Percentiles rank a stretch among this genome's conserved stretches.
Evolutionary conservation across 2,888 invertebrate genomes (phyloP).

Genomic region (Scaptomyza reducta): DNA sequence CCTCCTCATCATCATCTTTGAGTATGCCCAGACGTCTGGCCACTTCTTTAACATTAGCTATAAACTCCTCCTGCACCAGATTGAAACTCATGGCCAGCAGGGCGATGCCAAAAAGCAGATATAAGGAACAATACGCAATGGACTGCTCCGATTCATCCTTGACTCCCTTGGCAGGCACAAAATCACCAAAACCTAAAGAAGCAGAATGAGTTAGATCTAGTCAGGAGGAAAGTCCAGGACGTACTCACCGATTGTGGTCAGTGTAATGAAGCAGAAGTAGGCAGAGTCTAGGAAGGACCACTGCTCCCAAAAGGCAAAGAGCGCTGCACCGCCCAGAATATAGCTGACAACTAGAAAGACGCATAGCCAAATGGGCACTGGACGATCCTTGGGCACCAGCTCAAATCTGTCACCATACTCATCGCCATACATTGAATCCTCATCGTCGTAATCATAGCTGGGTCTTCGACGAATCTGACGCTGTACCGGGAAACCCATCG

Average conservation of each 20-base stretch:
- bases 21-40: slow-evolving; percentile 95
- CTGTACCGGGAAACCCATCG: slow-evolving; percentile 88
- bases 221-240: no score
- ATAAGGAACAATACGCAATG: slow-evolving; percentile 95
- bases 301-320: slow-evolving; percentile 93
- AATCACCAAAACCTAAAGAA: slow-evolving; percentile 90
- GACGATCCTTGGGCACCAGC: slow-evolving; percentile 85
- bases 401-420: slow-evolving; percentile 84
- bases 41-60: slow-evolving; percentile 93
- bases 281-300: slow-evolving; percentile 95
- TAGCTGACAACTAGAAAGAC: slow-evolving; percentile 94
- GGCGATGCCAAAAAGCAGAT: slow-evolving; percentile 96
- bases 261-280: slow-evolving; percentile 96
- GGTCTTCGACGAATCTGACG: slow-evolving; percentile 85
- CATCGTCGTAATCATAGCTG: slow-evolving; percentile 86
- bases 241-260: slow-evolving; percentile 91
- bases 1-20: slow-evolving; percentile 89
- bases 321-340: slow-evolving; percentile 93
- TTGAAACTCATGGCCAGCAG: slow-evolving; percentile 98
- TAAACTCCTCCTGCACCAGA: slow-evolving; percentile 96
- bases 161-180: slow-evolving; percentile 91
- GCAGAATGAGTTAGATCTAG: not conserved
- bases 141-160: slow-evolving; percentile 83
- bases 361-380: slow-evolving; percentile 95
- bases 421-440: slow-evolving; percentile 87